These are phyloP conservation scores for Palythoa caribaeorum DNA, from an alignment of 92 coral and sea anemone genomes.

Conservation along the genomic window DNA sequence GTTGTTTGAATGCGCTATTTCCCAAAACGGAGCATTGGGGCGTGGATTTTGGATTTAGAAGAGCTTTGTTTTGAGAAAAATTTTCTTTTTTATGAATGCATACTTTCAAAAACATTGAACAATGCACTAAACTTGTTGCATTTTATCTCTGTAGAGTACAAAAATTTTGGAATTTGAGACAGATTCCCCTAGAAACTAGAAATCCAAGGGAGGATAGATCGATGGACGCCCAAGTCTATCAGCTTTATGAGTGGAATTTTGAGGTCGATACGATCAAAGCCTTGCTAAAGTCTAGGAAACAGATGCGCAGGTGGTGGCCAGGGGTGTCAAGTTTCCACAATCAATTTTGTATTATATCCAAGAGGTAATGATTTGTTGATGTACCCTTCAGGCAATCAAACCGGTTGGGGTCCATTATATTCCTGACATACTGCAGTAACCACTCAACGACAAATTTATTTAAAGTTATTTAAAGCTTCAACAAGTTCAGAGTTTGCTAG, in stretches of 20 bases:
- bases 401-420: not conserved
- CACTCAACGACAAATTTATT: conserved; percentile 37
- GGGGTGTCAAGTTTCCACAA: conserved; percentile 44
- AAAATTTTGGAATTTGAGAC: not conserved
- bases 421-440: conserved; percentile 26
- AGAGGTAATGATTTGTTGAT: not conserved
- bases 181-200: conserved; percentile 33
- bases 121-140: too few relatives aligned
- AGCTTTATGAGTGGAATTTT: not conserved
- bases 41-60: too few relatives aligned
- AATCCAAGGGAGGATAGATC: conserved; percentile 29
- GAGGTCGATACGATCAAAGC: conserved; percentile 9
- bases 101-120: too few relatives aligned
- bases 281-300: conserved; percentile 31
- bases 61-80: too few relatives aligned
- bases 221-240: conserved; percentile 8
- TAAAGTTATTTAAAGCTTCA: conserved; percentile 8
- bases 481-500: conserved; percentile 13
- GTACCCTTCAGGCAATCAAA: conserved; percentile 40
- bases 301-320: conserved; percentile 46
- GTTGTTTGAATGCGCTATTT: too few relatives aligned
- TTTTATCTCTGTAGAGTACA: too few relatives aligned
- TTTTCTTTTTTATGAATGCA: too few relatives aligned
- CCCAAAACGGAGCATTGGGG: too few relatives aligned
- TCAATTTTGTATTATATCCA: conserved; percentile 56